Percentiles rank a stretch among this genome's conserved stretches.
phyloP scores from a whole-genome alignment of 2,113 vertebrate genomes.

The Pipa parva region DNA sequence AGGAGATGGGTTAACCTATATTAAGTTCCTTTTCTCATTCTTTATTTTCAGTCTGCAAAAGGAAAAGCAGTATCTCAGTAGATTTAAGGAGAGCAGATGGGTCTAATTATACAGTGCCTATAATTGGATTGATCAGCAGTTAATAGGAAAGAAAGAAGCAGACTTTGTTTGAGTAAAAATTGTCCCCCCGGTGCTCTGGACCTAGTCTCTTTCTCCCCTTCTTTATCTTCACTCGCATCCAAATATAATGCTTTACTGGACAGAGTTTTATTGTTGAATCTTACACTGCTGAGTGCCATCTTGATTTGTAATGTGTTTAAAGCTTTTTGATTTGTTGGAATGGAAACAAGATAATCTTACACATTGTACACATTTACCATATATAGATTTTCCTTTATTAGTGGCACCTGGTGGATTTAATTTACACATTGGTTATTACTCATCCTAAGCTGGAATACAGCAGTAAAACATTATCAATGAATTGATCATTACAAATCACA shows the following conservation, averaged over 20 bases:
- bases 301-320: conserved; percentile 5
- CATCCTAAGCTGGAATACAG: neutral
- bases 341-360: neutral
- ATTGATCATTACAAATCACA: too few relatives aligned
- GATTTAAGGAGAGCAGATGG: conserved; percentile 42
- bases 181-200: conserved; percentile 32
- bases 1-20: conserved; percentile 12
- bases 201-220: conserved; percentile 33
- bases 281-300: conserved; percentile 4
- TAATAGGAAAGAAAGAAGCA: conserved; percentile 43
- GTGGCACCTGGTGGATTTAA: neutral
- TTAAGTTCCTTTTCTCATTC: neutral
- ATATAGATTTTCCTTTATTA: neutral
- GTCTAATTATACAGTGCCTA: conserved; percentile 42
- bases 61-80: conserved; percentile 38
- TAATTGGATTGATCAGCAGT: conserved; percentile 44
- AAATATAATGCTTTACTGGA: conserved; percentile 36
- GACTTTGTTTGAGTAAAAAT: conserved; percentile 42
- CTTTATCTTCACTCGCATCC: conserved; percentile 19
- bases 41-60: conserved; percentile 22
- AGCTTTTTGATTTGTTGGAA: neutral
- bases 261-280: conserved; percentile 22
- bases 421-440: neutral
- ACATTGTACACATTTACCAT: neutral
- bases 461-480: too few relatives aligned